Percentiles rank a stretch among this genome's conserved stretches.
Evolutionary conservation across 2,113 vertebrate species (phyloP).

Genomic region (Pampusana beccarii): DNA sequence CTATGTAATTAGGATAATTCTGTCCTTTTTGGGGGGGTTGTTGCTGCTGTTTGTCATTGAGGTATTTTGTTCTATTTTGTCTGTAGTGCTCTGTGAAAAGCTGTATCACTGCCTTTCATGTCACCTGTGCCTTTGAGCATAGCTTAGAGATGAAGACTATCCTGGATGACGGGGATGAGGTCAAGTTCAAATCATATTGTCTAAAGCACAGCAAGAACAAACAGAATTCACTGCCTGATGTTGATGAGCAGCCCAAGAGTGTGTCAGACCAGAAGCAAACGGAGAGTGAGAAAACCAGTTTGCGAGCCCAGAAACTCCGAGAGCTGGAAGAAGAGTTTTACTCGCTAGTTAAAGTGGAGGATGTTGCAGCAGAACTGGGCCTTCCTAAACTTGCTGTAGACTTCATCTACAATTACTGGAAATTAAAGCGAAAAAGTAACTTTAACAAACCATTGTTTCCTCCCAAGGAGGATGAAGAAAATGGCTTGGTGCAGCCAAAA

Average conservation of each 20-base stretch:
- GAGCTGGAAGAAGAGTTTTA: conserved; percentile 97
- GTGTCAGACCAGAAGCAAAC: conserved; percentile 82
- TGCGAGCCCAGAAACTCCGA: conserved; percentile 90
- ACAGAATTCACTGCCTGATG: conserved; percentile 64
- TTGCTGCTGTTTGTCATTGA: neutral
- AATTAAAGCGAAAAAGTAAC: conserved; percentile 93
- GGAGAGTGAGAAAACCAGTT: conserved; percentile 86
- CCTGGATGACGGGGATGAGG: conserved; percentile 94
- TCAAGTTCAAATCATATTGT: conserved; percentile 97
- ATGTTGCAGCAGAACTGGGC: conserved; percentile 84
- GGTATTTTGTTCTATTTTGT: neutral
- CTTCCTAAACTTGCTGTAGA: conserved; percentile 83
- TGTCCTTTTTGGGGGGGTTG: neutral
- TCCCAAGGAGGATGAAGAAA: conserved; percentile 92
- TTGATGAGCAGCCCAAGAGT: conserved; percentile 77
- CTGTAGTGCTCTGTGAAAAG: conserved; percentile 95
- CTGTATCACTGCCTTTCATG: conserved; percentile 98
- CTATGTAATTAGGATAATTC: neutral
- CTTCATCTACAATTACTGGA: conserved; percentile 98
- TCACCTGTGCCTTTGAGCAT: conserved; percentile 99
- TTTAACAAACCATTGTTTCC: conserved; percentile 95
- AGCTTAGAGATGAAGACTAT: conserved; percentile 98
- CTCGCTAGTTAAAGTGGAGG: conserved; percentile 83
- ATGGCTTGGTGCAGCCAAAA: conserved; percentile 88
- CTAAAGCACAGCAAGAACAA: conserved; percentile 95